Base-by-base conservation (phyloP, 2,797 vertebrate species). In the Melanitta fusca region DNA sequence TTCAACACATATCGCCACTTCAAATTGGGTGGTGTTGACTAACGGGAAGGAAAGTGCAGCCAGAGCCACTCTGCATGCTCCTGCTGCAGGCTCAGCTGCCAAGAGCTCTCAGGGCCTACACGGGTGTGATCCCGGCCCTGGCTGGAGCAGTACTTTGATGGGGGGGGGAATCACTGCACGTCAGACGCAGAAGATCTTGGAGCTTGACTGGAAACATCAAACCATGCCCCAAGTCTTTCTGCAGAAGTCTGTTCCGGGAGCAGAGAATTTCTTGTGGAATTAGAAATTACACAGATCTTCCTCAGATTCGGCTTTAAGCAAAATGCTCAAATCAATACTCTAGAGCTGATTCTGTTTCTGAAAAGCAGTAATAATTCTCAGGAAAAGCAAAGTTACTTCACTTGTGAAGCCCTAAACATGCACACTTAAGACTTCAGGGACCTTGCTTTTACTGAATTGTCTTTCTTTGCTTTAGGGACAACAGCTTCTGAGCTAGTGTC, bases 1-100 rank as follows among this genome's bases (percentile, higher is more conserved):
- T 86, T 84, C 79, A 79, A 39, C 74, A 90, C 65, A 53, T 19
- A 21, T 27, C 87, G 65, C 43, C 72, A 64, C 65, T 77, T 82
- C 36, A 91, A 22, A 83, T 54, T 87, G 86, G 57, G 61, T 54
- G n/a, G 91, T 80, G 84, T 77, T 95, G 91, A 91, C 36, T 73
- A 79, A 80, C 69, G 47, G 66, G 58, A 72, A 80, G 60, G 60
- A 30, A 83, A 72, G 53, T 21, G 58, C n/a, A 38, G 36, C 53
- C 72, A 86, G 89, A 83, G 60, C 27, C 32, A 92, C 39, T 41
- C 84, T 57, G 64, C 74, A 27, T 30, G 49, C 72, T 92, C 47
- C 68, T 85, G 68, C 64, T 16, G 77, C 58, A 87, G 64, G 43
- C 60, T 28, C 45, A 17, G 43, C 53, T 86, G 62, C 73, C 64